Percentiles rank a stretch among this genome's conserved stretches.
Conservation (phyloP, 2,888 invertebrate species). For the Phorcus lineatus region DNA sequence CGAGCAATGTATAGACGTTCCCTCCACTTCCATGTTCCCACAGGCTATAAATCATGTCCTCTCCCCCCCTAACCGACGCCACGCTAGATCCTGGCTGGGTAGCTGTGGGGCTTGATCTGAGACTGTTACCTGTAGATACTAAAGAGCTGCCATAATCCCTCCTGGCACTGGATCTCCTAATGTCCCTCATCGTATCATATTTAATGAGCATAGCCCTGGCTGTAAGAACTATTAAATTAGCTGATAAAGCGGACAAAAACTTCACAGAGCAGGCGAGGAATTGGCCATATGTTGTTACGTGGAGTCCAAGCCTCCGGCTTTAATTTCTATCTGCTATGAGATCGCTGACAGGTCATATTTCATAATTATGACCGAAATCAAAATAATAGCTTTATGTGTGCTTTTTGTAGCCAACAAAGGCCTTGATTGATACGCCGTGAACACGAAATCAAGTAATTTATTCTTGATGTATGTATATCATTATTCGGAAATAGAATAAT, state of each 20-base stretch:
- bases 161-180: background rate
- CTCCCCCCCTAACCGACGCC: too few species aligned
- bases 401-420: background rate
- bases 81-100: too few species aligned
- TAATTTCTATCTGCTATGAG: background rate
- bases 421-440: background rate
- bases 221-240: constrained; percentile 7
- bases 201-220: background rate
- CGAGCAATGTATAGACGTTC: too few species aligned
- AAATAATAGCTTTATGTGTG: constrained; percentile 1
- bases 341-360: constrained; percentile 7
- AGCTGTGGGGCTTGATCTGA: too few species aligned
- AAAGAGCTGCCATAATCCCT: background rate
- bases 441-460: too few species aligned
- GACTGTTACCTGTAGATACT: too few species aligned
- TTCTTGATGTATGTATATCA: too few species aligned
- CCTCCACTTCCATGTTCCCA: too few species aligned
- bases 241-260: background rate
- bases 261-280: background rate
- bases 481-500: too few species aligned
- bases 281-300: background rate
- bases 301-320: background rate
- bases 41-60: too few species aligned
- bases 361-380: constrained; percentile 15
- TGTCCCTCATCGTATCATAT: background rate